These are phyloP conservation scores for Drosophila recens DNA, from an alignment of 2,888 invertebrate species.

Conservation along the genomic window DNA sequence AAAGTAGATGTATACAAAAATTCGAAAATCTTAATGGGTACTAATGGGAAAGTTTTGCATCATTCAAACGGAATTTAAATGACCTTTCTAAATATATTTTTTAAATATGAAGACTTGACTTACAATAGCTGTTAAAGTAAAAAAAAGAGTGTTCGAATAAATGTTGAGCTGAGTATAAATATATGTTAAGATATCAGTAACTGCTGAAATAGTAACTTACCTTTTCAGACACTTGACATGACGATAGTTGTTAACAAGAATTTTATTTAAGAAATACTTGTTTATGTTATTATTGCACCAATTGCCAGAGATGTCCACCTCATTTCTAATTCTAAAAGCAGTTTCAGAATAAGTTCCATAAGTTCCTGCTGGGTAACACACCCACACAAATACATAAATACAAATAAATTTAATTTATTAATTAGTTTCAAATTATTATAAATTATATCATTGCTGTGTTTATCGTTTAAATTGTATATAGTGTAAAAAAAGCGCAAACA, in stretches of 20 bases:
- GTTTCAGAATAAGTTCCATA: background rate
- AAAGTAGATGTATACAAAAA: too few species aligned
- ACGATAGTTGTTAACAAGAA: background rate
- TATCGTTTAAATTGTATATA: slow-evolving; percentile 56
- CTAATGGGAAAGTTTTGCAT: too few species aligned
- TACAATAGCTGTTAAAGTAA: too few species aligned
- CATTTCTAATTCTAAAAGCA: background rate
- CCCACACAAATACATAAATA: slow-evolving; percentile 20
- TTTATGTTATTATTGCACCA: background rate
- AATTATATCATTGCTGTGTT: slow-evolving; percentile 43
- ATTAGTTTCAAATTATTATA: slow-evolving; percentile 18
- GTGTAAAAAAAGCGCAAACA: slow-evolving; percentile 20
- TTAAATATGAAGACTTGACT: too few species aligned
- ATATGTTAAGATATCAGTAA: too few species aligned
- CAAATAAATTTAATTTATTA: slow-evolving; percentile 7
- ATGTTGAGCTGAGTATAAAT: too few species aligned
- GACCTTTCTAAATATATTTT: too few species aligned
- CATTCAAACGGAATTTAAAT: too few species aligned
- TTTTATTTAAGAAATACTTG: background rate
- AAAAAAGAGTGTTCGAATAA: too few species aligned
- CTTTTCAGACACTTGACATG: too few species aligned
- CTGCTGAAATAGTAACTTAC: too few species aligned
- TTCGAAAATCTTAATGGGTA: too few species aligned
- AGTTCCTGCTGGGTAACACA: slow-evolving; percentile 46
- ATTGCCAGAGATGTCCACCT: background rate